Evolutionary conservation across 2,113 vertebrate genomes (phyloP).

Genomic region (Pachycephala philippinensis): DNA sequence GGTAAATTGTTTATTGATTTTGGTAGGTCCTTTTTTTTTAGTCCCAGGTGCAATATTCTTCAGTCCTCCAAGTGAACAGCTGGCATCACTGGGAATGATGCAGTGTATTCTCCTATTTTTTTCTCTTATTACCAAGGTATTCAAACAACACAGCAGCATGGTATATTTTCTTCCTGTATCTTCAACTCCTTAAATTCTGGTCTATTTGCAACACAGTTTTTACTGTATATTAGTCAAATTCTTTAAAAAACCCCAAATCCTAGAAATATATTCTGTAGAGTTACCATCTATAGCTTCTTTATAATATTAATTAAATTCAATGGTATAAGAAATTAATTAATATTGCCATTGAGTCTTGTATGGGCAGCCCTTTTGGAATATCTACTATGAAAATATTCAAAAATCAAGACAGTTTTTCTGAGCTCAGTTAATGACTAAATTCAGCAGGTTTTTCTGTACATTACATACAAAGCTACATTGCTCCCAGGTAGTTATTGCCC

Average conservation of each 20-base stretch:
- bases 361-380: neutral
- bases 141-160: neutral
- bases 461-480: neutral
- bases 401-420: neutral
- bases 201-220: neutral
- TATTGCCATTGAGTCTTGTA: neutral
- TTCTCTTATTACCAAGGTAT: neutral
- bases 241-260: neutral
- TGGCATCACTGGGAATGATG: neutral
- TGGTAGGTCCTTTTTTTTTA: neutral
- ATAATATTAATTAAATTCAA: neutral
- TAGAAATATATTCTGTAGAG: neutral
- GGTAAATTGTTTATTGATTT: neutral
- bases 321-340: neutral
- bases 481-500: neutral
- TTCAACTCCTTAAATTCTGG: neutral
- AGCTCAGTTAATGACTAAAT: neutral
- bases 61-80: neutral
- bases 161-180: neutral
- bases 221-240: neutral
- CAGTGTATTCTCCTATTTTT: neutral
- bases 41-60: neutral
- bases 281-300: neutral
- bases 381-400: neutral
- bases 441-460: neutral